phyloP scores from a whole-genome alignment of 2,888 invertebrate species.

The Catocala fraxini region DNA sequence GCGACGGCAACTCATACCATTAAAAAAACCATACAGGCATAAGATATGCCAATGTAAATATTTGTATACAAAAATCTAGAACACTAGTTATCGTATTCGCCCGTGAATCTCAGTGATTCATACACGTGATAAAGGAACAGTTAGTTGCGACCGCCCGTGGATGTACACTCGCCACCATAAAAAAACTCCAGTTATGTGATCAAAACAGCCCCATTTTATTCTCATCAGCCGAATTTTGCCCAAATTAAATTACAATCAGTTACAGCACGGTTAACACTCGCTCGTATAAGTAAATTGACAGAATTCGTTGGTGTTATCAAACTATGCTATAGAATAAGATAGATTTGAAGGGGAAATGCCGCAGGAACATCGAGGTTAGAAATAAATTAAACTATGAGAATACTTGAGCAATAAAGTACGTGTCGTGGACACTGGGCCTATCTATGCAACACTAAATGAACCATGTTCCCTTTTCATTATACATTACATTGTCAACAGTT shows the following conservation, averaged over 20 bases:
- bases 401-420: conserved; percentile 44
- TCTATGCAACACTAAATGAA: conserved; percentile 16
- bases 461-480: conserved; percentile 2
- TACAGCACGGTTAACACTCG: conserved; percentile 32
- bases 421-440: conserved; percentile 21
- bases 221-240: conserved; percentile 48
- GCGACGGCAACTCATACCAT: conserved; percentile 12
- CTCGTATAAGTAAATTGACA: conserved; percentile 25
- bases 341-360: conserved; percentile 31
- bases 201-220: conserved; percentile 61
- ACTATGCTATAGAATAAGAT: conserved; percentile 25
- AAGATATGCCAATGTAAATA: no score
- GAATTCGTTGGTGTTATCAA: conserved; percentile 26
- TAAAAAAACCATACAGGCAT: not conserved
- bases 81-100: no score
- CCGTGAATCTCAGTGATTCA: no score
- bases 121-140: no score
- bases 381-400: conserved; percentile 36
- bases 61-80: no score
- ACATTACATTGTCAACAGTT: not conserved
- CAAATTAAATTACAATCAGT: conserved; percentile 42
- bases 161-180: conserved; percentile 31
- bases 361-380: conserved; percentile 40
- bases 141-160: conserved; percentile 11
- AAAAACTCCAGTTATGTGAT: conserved; percentile 51